These are phyloP conservation scores for Eupsilia transversa DNA, from an alignment of 2,888 invertebrate species.

Conservation along the genomic window DNA sequence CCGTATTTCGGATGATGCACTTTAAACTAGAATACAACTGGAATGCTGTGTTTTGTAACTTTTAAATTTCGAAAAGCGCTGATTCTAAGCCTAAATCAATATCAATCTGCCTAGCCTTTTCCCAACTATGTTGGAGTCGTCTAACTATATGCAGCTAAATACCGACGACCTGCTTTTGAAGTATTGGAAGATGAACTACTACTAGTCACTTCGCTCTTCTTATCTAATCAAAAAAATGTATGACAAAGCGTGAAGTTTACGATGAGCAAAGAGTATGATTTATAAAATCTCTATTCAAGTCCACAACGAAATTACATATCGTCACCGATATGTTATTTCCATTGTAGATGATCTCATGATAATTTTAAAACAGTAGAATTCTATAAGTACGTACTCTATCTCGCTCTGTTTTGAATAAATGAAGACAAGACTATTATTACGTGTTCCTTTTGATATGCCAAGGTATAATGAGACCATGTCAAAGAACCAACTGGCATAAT, in stretches of 20 bases:
- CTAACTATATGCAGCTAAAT: too few species aligned
- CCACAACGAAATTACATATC: slow-evolving; percentile 41
- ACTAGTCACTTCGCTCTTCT: slow-evolving; percentile 40
- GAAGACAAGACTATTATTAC: not conserved
- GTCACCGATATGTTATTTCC: slow-evolving; percentile 30
- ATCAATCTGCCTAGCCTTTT: too few species aligned
- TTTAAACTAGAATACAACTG: not conserved
- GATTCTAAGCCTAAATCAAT: too few species aligned
- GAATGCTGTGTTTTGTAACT: not conserved
- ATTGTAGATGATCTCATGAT: slow-evolving; percentile 25
- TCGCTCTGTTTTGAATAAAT: slow-evolving; percentile 24
- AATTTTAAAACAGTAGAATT: slow-evolving; percentile 14
- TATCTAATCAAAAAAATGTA: slow-evolving; percentile 61
- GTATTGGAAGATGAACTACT: not conserved
- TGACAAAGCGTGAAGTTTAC: slow-evolving; percentile 33
- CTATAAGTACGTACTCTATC: too few species aligned
- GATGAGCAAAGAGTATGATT: slow-evolving; percentile 46
- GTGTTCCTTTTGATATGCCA: too few species aligned
- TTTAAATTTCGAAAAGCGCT: not conserved
- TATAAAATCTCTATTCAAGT: slow-evolving; percentile 52
- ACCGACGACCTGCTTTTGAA: not conserved
- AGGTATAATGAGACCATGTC: too few species aligned
- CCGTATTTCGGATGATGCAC: too few species aligned
- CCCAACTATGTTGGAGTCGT: too few species aligned
- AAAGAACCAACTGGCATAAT: too few species aligned